Evolutionary conservation across 2,888 invertebrate genomes (phyloP).

Genomic region (Nephrotoma flavescens): DNA sequence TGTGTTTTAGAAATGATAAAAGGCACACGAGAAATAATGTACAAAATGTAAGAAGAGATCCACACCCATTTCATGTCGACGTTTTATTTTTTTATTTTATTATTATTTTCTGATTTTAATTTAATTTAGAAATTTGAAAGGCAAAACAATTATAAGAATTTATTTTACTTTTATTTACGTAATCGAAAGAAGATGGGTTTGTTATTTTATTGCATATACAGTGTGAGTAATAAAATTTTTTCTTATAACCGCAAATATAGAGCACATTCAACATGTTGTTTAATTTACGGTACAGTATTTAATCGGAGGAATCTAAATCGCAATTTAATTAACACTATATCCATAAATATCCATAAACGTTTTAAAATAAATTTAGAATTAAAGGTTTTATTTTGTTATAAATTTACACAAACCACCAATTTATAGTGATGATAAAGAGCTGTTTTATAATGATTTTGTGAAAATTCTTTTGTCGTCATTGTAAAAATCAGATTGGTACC

Average conservation of each 20-base stretch:
- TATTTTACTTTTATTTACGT: not conserved
- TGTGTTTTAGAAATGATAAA: not conserved
- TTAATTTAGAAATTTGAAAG: not conserved
- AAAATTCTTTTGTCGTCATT: too few species aligned
- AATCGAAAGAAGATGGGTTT: not conserved
- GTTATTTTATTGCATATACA: not conserved
- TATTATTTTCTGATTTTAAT: not conserved
- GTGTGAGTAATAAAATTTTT: not conserved
- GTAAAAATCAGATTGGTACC: too few species aligned
- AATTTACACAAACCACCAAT: too few species aligned
- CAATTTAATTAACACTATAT: too few species aligned
- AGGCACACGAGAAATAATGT: not conserved
- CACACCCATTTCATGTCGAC: not conserved
- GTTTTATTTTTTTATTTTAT: not conserved
- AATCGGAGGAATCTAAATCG: too few species aligned
- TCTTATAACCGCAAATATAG: not conserved
- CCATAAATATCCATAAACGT: too few species aligned
- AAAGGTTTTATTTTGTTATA: too few species aligned
- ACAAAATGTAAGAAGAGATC: not conserved
- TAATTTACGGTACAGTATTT: too few species aligned
- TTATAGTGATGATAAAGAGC: too few species aligned
- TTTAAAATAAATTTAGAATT: too few species aligned
- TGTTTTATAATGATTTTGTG: too few species aligned
- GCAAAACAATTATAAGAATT: not conserved
- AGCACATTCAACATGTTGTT: too few species aligned